These are phyloP conservation scores for Setophaga petechia DNA, from an alignment of 2,113 vertebrate species.

Conservation along the genomic window DNA sequence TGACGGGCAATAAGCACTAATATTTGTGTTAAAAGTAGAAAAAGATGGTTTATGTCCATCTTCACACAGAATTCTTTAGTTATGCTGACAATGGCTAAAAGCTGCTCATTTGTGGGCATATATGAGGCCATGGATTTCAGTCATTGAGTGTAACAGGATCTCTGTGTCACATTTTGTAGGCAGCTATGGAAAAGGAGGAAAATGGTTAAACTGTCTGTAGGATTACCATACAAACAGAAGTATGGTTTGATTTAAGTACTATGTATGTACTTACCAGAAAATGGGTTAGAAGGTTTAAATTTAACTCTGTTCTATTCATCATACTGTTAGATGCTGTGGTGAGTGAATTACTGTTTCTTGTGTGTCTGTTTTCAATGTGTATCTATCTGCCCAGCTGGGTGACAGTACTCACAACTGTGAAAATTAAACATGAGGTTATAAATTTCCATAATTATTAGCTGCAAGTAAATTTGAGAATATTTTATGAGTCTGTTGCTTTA, in stretches of 20 bases:
- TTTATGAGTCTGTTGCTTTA: background rate
- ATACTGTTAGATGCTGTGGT: background rate
- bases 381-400: background rate
- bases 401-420: background rate
- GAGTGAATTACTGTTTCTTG: background rate
- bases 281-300: background rate
- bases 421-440: background rate
- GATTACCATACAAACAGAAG: background rate
- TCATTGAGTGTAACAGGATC: background rate
- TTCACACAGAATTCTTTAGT: background rate
- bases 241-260: background rate
- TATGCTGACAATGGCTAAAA: background rate
- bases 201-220: background rate
- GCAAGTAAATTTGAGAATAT: background rate
- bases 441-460: background rate
- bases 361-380: background rate
- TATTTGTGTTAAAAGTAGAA: background rate
- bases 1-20: background rate
- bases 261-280: background rate
- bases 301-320: background rate
- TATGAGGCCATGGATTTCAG: background rate
- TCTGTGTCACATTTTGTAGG: background rate
- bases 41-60: background rate
- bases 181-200: background rate
- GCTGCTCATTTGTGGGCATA: background rate